phyloP scores from a whole-genome alignment of 2,888 invertebrate genomes.

The Xylota segnis region DNA sequence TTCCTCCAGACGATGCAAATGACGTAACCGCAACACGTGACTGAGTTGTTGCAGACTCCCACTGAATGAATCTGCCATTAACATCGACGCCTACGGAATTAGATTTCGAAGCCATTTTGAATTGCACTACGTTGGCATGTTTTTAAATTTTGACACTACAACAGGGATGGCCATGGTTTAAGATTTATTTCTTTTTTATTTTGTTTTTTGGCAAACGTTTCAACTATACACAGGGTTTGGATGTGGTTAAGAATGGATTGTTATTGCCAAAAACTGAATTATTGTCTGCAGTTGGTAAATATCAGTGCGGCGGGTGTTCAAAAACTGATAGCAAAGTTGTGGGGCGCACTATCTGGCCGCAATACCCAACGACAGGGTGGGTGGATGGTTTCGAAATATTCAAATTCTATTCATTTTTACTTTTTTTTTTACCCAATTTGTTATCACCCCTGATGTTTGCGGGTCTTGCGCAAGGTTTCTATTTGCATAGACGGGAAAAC shows the following conservation, averaged over 20 bases:
- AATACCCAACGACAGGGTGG: not conserved
- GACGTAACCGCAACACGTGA: conserved; percentile 72
- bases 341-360: not conserved
- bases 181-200: not conserved
- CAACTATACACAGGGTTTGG: conserved; percentile 42
- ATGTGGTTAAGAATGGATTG: conserved; percentile 16
- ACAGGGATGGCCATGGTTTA: conserved; percentile 28
- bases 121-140: conserved; percentile 39
- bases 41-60: conserved; percentile 69
- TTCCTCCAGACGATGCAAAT: conserved; percentile 41
- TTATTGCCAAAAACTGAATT: conserved; percentile 34
- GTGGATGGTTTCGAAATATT: conserved; percentile 6
- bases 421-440: conserved; percentile 20
- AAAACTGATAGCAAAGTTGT: conserved; percentile 19
- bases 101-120: conserved; percentile 58
- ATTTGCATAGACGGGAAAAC: conserved; percentile 18
- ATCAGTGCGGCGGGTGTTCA: not conserved
- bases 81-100: conserved; percentile 45
- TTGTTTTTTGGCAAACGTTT: conserved; percentile 50
- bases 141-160: conserved; percentile 45
- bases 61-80: conserved; percentile 56
- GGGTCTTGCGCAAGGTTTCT: conserved; percentile 20
- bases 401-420: conserved; percentile 7
- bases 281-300: conserved; percentile 6
- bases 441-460: not conserved